Evolutionary conservation across 2,113 vertebrate genomes (phyloP).

Genomic region (Campylomormyrus numenius): DNA sequence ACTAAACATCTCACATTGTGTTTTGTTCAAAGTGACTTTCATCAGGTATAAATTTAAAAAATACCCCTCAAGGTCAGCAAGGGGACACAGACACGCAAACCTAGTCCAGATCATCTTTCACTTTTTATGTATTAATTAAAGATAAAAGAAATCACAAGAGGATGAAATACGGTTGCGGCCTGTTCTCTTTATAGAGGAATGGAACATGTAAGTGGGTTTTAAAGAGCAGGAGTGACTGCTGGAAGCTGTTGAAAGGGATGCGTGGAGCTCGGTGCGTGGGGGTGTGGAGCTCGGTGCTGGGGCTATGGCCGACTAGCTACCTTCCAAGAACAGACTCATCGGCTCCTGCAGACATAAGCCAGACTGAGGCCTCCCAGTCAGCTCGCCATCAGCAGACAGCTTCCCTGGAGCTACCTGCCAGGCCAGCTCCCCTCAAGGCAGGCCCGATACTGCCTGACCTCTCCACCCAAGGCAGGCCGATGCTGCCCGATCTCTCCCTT

Average conservation of each 20-base stretch:
- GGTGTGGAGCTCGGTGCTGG: not conserved
- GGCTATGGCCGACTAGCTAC: not conserved
- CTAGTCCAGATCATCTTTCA: not conserved
- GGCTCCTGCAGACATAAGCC: not conserved
- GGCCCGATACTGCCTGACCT: not conserved
- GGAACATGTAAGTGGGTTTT: not conserved
- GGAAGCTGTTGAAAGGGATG: not conserved
- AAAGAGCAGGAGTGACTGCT: not conserved
- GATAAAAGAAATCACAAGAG: not conserved
- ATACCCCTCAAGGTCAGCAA: not conserved
- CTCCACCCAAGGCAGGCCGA: too few species aligned
- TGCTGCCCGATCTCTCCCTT: rapidly evolving
- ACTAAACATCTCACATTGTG: not conserved
- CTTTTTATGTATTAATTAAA: not conserved
- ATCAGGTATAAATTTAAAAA: not conserved
- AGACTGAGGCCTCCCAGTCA: not conserved
- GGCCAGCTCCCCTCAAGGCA: not conserved
- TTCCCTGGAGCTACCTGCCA: not conserved
- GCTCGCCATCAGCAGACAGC: not conserved
- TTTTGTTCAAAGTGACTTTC: not conserved
- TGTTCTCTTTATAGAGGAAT: not conserved
- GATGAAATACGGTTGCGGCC: not conserved
- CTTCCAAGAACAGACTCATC: not conserved
- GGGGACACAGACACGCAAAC: not conserved
- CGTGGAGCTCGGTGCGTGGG: not conserved